Evolutionary conservation across 1,140 invertebrate genomes (phyloP).

Genomic region (Lasioglossum albipes): DNA sequence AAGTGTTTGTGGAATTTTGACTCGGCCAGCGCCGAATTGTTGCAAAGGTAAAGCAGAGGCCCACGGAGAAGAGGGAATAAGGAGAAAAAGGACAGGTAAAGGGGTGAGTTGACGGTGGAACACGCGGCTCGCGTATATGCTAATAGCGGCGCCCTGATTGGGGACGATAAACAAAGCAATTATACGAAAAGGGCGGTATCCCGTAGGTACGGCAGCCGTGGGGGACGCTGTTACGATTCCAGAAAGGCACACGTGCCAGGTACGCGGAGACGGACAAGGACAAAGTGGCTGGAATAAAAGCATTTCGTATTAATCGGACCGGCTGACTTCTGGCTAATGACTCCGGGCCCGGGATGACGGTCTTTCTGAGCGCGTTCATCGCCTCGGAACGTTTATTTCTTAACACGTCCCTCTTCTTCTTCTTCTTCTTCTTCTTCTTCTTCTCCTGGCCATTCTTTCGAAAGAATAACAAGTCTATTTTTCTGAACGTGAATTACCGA

Average conservation of each 20-base stretch:
- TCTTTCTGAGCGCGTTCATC: background rate
- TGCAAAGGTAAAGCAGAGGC: background rate
- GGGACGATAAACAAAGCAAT: conserved; percentile 77
- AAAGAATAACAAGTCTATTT: no score
- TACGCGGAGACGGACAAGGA: conserved; percentile 52
- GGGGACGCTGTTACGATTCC: conserved; percentile 46
- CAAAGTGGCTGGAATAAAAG: conserved; percentile 58
- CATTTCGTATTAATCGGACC: conserved; percentile 57
- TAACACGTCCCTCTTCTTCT: no score
- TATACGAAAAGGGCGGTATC: conserved; percentile 72
- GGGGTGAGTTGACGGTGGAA: conserved; percentile 18
- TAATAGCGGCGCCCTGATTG: conserved; percentile 72
- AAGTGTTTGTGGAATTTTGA: no score
- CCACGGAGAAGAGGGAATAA: conserved; percentile 51
- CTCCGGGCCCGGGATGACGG: conserved; percentile 3
- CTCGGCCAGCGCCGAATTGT: conserved; percentile 3
- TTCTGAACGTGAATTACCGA: no score
- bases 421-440: no score
- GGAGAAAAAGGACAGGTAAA: conserved; percentile 8
- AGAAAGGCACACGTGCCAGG: conserved; percentile 51
- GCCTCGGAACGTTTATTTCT: background rate
- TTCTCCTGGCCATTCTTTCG: background rate
- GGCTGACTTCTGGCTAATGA: conserved; percentile 56
- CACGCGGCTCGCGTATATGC: conserved; percentile 68
- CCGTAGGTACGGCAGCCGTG: conserved; percentile 52